Evolutionary conservation across 1,140 invertebrate genomes (phyloP).

Genomic region (Drosophila nannoptera): DNA sequence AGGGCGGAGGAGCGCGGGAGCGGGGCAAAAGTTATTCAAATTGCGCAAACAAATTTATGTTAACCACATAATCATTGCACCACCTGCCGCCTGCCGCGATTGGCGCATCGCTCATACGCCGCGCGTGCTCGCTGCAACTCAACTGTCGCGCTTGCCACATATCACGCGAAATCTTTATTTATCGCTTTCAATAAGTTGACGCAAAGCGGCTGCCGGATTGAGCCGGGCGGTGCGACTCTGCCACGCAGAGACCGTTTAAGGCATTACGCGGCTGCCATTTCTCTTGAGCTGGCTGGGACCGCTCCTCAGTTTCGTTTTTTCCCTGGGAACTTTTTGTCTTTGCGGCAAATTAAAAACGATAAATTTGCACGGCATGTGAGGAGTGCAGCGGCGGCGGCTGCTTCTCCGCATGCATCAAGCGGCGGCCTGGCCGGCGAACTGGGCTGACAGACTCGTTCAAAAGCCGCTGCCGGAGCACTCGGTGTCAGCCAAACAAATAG

Average conservation of each 20-base stretch:
- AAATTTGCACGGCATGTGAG: slow-evolving; percentile 68
- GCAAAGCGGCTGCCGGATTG: slow-evolving; percentile 44
- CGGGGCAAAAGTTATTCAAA: slow-evolving; percentile 51
- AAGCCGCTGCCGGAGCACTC: slow-evolving; percentile 24
- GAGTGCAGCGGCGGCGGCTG: slow-evolving; percentile 34
- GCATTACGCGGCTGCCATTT: slow-evolving; percentile 69
- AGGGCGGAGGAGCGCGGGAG: slow-evolving; percentile 14
- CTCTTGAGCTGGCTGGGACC: slow-evolving; percentile 34
- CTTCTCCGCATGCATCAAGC: slow-evolving; percentile 57
- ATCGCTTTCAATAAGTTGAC: slow-evolving; percentile 77
- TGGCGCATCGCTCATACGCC: slow-evolving; percentile 52
- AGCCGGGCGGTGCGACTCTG: slow-evolving; percentile 14
- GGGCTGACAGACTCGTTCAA: slow-evolving; percentile 36
- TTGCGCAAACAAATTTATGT: slow-evolving; percentile 64
- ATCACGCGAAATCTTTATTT: slow-evolving; percentile 74
- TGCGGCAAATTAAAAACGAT: slow-evolving; percentile 79
- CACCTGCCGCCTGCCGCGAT: slow-evolving; percentile 25
- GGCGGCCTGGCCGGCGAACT: slow-evolving; percentile 15
- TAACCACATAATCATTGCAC: slow-evolving; percentile 71
- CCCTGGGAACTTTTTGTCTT: slow-evolving; percentile 24
- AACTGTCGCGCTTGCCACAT: slow-evolving; percentile 31
- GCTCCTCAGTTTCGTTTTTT: slow-evolving; percentile 37
- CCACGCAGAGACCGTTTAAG: slow-evolving; percentile 74
- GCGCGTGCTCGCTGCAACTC: slow-evolving; percentile 15
- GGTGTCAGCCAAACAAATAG: slow-evolving; percentile 58